Evolutionary conservation across 2,888 invertebrate species (phyloP), one percentile per base, ranked within the genome.

Genomic region (Caenorhabditis sulstoni): DNA sequence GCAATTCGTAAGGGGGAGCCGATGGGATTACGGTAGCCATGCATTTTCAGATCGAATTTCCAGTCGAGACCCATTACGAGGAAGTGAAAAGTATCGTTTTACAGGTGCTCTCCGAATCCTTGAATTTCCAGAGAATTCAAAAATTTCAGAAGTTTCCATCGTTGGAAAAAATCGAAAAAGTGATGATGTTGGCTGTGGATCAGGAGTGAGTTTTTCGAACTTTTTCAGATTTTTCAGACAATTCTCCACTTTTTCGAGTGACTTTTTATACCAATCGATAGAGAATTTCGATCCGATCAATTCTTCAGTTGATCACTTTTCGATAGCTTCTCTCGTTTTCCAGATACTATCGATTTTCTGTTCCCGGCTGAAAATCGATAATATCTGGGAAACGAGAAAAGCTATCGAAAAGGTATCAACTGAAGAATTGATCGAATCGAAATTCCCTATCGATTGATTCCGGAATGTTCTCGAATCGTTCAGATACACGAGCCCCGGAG

Each of bases 171-270:
- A 84, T 85, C 29, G 81, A 80, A 45, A 53, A 58, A 1, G 75
- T 75, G 0, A 73, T 79, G 49, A 77, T 85, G 23, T 37, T 85
- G 16, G 83, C 83, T 1, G 80, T 83, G 5, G 81, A 81, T 73
- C 81, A 83, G n/a, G 77, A 76, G 83, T 83, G 22, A 53, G 66
- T 61, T 23, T 49, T 59, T 20, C 37, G n/a, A n/a, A n/a, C 22
- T 20, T 44, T 14, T 44, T 11, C 44, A 44, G n/a, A 44, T 14
- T 14, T 44, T 44, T 14, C 44, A 44, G 11, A n/a, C 7, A n/a
- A n/a, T n/a, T n/a, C n/a, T n/a, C n/a, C n/a, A n/a, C n/a, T n/a
- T n/a, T n/a, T n/a, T n/a, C n/a, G n/a, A n/a, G n/a, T n/a, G n/a
- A n/a, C n/a, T n/a, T n/a, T n/a, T n/a, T n/a, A n/a, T n/a, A n/a